Base-by-base conservation (phyloP, 1,140 invertebrate genomes). In the Parapsyche elsis region DNA sequence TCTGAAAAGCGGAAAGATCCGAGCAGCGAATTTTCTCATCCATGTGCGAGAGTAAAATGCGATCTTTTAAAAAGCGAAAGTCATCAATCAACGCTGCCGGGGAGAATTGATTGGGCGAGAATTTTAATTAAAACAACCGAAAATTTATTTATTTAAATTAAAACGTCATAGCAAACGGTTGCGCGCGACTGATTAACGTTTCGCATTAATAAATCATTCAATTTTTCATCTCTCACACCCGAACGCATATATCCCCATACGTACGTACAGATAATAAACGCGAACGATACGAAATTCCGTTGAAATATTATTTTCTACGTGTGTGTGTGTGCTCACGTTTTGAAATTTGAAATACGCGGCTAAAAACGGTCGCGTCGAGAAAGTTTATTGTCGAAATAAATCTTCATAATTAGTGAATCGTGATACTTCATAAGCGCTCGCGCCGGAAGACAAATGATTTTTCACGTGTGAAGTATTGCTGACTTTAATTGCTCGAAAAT, bases 101-200 rank as follows among this genome's bases (percentile, higher is more conserved):
- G 5, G 5, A 46, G 16, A 46, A 14, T 73, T 38, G 71, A 73
- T 73, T 21, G 71, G 4, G 14, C 45, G 38, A 73, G 16, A 73
- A 73, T 46, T 73, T 73, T 73, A 73, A 73, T 73, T 45, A 73
- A 73, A 73, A 46, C 30, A 16, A 73, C 71, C 24, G 64, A 67
- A 46, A 73, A 73, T 73, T 73, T 73, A 73, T 73, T 73, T 73
- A 49, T 73, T 46, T 46, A 73, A 73, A 73, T 73, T 73, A 73
- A 73, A 73, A 73, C 71, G 71, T 73, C 71, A 24, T 46, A 49
- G 16, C 71, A 73, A 73, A 46, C 71, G 45, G 71, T 73, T 73
- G 71, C 71, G 16, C 71, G 16, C 71, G 71, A 73, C 71, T 73
- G 71, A 73, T 73, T 49, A 49, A 45, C 38, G 71, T 49, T 45